Evolutionary conservation across 2,797 vertebrate species (phyloP).

Genomic region (Hafferia zeledoni): DNA sequence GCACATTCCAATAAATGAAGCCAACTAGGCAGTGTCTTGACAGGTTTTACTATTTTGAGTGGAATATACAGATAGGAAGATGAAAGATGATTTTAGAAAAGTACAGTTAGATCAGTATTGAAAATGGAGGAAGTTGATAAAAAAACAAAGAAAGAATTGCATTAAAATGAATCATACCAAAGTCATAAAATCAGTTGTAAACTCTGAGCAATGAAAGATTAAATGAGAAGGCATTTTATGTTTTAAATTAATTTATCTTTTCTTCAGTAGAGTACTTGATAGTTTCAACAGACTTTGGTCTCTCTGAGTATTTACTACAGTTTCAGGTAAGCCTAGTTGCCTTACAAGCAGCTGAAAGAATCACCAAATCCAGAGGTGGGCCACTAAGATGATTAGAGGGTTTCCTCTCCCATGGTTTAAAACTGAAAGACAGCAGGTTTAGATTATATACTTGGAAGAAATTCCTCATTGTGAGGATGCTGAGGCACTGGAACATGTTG

Average conservation of each 20-base stretch:
- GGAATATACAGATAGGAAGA: slow-evolving; percentile 36
- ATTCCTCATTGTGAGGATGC: neutral
- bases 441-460: neutral
- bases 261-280: slow-evolving; percentile 47
- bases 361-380: neutral
- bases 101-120: slow-evolving; percentile 31
- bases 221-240: slow-evolving; percentile 59
- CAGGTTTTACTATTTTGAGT: neutral
- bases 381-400: neutral
- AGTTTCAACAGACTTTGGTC: neutral
- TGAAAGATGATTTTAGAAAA: slow-evolving; percentile 51
- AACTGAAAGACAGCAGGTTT: neutral
- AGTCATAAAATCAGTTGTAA: slow-evolving; percentile 59
- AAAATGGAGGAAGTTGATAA: slow-evolving; percentile 61
- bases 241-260: slow-evolving; percentile 65
- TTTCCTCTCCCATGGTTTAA: neutral
- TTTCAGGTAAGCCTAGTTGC: neutral
- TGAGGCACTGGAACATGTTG: neutral
- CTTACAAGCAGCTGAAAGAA: neutral
- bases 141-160: slow-evolving; percentile 56
- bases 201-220: slow-evolving; percentile 56
- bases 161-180: slow-evolving; percentile 61
- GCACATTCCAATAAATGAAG: neutral
- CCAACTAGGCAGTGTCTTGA: neutral
- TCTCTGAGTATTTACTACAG: slow-evolving; percentile 40